phyloP scores from a whole-genome alignment of 2,113 vertebrate genomes.

The Mormyrus iriodes region DNA sequence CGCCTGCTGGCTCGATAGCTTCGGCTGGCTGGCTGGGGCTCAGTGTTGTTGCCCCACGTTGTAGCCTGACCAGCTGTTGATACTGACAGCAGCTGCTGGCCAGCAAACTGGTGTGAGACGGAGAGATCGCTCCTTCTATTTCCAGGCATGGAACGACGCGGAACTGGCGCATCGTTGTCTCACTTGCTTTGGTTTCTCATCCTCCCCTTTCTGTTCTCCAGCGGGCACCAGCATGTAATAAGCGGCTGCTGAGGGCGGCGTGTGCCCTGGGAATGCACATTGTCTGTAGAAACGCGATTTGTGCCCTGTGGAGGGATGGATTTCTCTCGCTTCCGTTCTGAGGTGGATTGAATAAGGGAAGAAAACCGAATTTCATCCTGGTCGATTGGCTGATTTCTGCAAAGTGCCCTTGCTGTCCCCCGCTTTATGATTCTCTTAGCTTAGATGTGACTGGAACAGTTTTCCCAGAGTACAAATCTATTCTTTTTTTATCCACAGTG shows the following conservation, averaged over 20 bases:
- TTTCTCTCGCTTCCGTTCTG: background rate
- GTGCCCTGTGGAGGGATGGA: background rate
- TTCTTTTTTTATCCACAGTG: background rate
- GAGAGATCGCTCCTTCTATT: background rate
- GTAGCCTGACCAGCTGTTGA: background rate
- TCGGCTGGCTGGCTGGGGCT: background rate
- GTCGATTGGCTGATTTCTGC: background rate
- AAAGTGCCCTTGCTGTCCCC: background rate
- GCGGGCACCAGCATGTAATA: conserved; percentile 1
- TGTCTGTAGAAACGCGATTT: background rate
- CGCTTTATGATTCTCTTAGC: background rate
- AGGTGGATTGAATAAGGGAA: background rate
- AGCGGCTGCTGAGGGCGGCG: background rate
- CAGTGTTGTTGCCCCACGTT: background rate
- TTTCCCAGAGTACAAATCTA: background rate
- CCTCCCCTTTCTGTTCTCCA: background rate
- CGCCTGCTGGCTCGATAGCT: background rate
- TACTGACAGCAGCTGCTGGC: background rate
- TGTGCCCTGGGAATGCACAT: background rate
- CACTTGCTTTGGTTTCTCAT: background rate
- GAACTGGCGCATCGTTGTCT: background rate
- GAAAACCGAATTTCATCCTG: background rate
- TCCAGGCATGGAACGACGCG: no score
- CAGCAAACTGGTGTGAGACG: background rate
- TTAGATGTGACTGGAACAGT: background rate